Percentiles rank a stretch among this genome's conserved stretches.
These are phyloP conservation scores for Austrolebias charrua DNA, from an alignment of 2,797 vertebrate genomes.

Conservation along the genomic window DNA sequence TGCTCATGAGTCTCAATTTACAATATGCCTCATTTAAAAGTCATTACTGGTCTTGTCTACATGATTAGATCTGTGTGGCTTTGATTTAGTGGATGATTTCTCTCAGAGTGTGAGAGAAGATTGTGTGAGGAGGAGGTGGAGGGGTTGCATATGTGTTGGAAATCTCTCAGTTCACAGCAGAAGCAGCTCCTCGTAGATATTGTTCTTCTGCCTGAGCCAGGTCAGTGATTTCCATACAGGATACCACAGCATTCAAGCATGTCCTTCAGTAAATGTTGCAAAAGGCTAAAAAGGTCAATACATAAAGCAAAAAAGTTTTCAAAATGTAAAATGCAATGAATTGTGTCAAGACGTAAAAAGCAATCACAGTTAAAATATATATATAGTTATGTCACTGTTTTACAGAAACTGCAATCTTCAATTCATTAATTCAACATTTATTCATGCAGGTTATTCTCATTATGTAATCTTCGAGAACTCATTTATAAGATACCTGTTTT, in stretches of 20 bases:
- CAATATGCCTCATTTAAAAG: constrained; percentile 81
- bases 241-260: constrained; percentile 16
- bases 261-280: constrained; percentile 19
- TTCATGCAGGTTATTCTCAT: too few species aligned
- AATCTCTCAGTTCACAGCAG: constrained; percentile 48
- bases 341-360: constrained; percentile 3
- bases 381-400: neutral
- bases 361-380: neutral
- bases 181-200: constrained; percentile 64
- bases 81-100: constrained; percentile 79
- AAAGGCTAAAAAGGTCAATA: constrained; percentile 17
- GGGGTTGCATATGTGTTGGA: constrained; percentile 75
- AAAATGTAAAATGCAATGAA: constrained; percentile 11
- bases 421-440: too few species aligned
- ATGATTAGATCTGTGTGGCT: constrained; percentile 79
- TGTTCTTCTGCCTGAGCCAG: constrained; percentile 56
- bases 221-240: constrained; percentile 22
- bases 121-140: constrained; percentile 7
- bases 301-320: constrained; percentile 17
- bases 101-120: constrained; percentile 49
- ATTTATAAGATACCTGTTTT: too few species aligned
- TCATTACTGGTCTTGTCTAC: constrained; percentile 80
- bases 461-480: too few species aligned
- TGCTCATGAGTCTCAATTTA: constrained; percentile 78
- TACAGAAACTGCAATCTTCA: neutral